Conservation (phyloP, 2,888 invertebrate genomes). For the Philopedon plagiatum region DNA sequence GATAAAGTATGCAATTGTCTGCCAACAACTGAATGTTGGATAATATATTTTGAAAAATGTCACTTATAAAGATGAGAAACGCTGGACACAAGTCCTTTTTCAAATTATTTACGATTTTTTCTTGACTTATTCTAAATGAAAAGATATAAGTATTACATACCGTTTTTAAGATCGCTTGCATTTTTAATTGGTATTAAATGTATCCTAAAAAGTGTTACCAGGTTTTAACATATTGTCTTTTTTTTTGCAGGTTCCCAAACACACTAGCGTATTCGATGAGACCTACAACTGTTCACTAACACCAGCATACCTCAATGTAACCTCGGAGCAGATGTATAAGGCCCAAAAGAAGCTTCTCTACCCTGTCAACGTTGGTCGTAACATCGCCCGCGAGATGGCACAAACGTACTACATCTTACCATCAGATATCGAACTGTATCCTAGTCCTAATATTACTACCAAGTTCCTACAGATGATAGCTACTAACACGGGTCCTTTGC, state of each 20-base stretch:
- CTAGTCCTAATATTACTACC: conserved; percentile 84
- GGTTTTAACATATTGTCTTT: too few species aligned
- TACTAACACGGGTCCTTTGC: conserved; percentile 76
- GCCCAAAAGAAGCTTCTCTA: conserved; percentile 86
- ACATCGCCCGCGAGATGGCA: conserved; percentile 88
- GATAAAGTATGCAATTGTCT: too few species aligned
- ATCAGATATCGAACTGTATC: conserved; percentile 93
- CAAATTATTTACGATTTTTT: too few species aligned
- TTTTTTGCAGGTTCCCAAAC: conserved; percentile 76
- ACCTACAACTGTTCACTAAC: conserved; percentile 80
- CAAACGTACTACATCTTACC: conserved; percentile 87
- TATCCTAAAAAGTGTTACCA: too few species aligned
- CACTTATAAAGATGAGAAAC: too few species aligned
- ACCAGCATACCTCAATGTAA: conserved; percentile 79
- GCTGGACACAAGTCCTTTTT: too few species aligned
- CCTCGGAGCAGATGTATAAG: conserved; percentile 81
- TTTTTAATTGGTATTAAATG: too few species aligned
- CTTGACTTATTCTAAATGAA: too few species aligned
- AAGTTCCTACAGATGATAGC: conserved; percentile 90
- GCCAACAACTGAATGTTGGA: too few species aligned
- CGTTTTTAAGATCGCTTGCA: too few species aligned
- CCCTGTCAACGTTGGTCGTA: conserved; percentile 92
- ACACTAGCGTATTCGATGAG: conserved; percentile 74
- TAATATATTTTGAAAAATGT: too few species aligned
- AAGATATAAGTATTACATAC: too few species aligned